Conservation (phyloP, 2,797 vertebrate species). For the Eidolon dupreanum region DNA sequence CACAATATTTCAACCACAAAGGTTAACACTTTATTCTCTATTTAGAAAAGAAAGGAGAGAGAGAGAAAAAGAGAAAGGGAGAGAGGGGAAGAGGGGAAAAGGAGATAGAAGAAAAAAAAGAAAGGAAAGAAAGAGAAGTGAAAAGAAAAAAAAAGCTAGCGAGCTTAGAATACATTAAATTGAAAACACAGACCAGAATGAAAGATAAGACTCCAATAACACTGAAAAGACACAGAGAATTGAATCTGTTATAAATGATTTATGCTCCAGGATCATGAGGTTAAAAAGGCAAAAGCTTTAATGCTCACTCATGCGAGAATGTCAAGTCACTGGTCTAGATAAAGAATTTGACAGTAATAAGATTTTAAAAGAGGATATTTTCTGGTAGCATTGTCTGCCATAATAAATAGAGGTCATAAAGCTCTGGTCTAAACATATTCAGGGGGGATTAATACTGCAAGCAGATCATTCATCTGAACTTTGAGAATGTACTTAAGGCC, state of each 20-base stretch:
- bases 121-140: rapidly evolving
- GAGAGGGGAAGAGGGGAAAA: rapidly evolving
- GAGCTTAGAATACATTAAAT: constrained; percentile 76
- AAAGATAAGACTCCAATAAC: constrained; percentile 83
- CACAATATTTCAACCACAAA: background rate
- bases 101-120: no score
- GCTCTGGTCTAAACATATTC: constrained; percentile 76
- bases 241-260: constrained; percentile 84
- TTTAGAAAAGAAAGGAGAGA: background rate
- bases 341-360: constrained; percentile 83
- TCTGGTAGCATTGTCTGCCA: constrained; percentile 70
- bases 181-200: constrained; percentile 78
- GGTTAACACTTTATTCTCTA: background rate
- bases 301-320: constrained; percentile 83
- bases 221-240: constrained; percentile 78
- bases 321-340: constrained; percentile 82
- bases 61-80: rapidly evolving
- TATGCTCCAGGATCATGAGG: constrained; percentile 82
- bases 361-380: constrained; percentile 82
- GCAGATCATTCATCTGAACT: constrained; percentile 66
- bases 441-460: constrained; percentile 55
- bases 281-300: constrained; percentile 85
- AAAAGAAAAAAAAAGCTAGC: constrained; percentile 11
- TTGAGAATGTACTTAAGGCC: constrained; percentile 74
- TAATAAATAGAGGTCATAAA: constrained; percentile 83